These are phyloP conservation scores for Helicoverpa armigera DNA, from an alignment of 1,140 invertebrate genomes.

Conservation along the genomic window DNA sequence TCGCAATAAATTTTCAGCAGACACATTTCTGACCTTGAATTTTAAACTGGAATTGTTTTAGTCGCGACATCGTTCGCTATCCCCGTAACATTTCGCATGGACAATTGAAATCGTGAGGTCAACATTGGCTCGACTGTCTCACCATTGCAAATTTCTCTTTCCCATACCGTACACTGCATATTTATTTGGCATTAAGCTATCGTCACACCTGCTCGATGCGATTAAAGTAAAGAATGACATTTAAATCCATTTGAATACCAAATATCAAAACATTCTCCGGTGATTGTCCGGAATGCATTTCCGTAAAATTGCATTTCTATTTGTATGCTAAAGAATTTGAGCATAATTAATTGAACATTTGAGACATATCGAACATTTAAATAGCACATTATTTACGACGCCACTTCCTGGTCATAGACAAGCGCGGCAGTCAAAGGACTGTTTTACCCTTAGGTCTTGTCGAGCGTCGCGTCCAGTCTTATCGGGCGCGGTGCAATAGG, in stretches of 20 bases:
- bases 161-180: constrained; percentile 74
- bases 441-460: constrained; percentile 47
- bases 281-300: constrained; percentile 33
- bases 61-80: constrained; percentile 83
- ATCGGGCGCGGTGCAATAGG: constrained; percentile 39
- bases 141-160: constrained; percentile 83
- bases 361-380: constrained; percentile 38
- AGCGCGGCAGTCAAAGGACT: constrained; percentile 43
- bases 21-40: constrained; percentile 81
- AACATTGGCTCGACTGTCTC: constrained; percentile 78
- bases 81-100: constrained; percentile 83
- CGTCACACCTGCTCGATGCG: constrained; percentile 52
- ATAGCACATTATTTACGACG: constrained; percentile 39
- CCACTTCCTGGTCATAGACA: constrained; percentile 31
- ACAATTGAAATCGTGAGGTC: constrained; percentile 86
- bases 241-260: constrained; percentile 35
- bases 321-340: background rate
- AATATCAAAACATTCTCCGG: constrained; percentile 21
- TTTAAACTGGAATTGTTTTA: constrained; percentile 77
- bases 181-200: constrained; percentile 65
- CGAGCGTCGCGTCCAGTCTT: constrained; percentile 39
- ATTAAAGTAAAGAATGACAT: constrained; percentile 49
- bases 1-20: constrained; percentile 46
- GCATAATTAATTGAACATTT: constrained; percentile 37
- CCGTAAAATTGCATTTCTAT: background rate